Percentiles rank a stretch among this genome's conserved stretches.
Evolutionary conservation across 1,140 invertebrate species (phyloP).

Genomic region (Eurosta solidaginis): DNA sequence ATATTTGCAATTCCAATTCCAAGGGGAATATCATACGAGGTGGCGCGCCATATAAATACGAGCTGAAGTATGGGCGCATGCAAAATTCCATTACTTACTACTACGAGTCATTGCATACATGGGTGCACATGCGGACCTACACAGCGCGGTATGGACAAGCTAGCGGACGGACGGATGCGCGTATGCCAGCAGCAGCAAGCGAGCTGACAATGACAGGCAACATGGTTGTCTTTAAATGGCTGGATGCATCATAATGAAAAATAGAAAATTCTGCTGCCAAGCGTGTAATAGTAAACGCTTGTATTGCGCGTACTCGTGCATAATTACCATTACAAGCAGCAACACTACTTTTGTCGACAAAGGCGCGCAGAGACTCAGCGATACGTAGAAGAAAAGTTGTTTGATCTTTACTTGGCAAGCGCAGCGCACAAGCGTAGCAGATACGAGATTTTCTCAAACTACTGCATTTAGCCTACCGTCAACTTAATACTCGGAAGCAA

Average conservation of each 20-base stretch:
- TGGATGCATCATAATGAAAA: neutral
- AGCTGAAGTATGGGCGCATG: neutral
- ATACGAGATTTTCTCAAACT: neutral
- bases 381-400: neutral
- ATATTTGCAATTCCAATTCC: neutral
- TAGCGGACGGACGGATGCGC: neutral
- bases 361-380: neutral
- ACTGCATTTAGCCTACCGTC: neutral
- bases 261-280: slow-evolving; percentile 10
- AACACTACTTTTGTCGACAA: too few relatives aligned
- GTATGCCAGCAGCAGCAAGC: neutral
- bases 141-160: neutral
- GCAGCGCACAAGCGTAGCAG: neutral
- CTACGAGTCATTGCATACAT: neutral
- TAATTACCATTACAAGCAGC: neutral
- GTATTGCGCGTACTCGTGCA: neutral
- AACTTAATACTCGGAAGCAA: neutral
- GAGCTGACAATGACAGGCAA: neutral
- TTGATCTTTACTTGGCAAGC: slow-evolving; percentile 14
- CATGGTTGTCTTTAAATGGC: neutral
- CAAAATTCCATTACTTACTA: neutral
- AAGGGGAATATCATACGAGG: neutral
- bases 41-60: neutral
- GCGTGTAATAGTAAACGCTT: neutral
- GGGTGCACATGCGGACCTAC: slow-evolving; percentile 8